Percentiles rank a stretch among this genome's conserved stretches.
phyloP scores from a whole-genome alignment of 2,797 vertebrate genomes.

The Champsocephalus gunnari region DNA sequence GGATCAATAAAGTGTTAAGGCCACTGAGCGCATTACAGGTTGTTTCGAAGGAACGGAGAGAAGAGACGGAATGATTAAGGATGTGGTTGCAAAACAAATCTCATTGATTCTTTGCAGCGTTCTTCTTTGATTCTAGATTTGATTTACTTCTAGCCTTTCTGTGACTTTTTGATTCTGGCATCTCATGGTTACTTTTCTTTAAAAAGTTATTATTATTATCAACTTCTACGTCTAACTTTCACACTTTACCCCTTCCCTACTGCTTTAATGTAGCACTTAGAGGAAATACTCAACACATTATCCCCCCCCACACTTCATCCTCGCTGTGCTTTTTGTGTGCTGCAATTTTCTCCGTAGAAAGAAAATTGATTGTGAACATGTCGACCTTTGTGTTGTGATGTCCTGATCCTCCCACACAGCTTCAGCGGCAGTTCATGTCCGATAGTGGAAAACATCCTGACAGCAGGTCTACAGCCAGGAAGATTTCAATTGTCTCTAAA shows the following conservation, averaged over 20 bases:
- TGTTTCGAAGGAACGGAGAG: slow-evolving; percentile 58
- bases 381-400: slow-evolving; percentile 31
- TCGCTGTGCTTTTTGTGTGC: slow-evolving; percentile 30
- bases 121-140: slow-evolving; percentile 9
- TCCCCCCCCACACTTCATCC: slow-evolving; percentile 5
- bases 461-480: neutral
- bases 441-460: slow-evolving; percentile 9
- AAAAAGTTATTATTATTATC: neutral
- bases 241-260: slow-evolving; percentile 70
- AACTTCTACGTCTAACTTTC: slow-evolving; percentile 4
- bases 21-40: slow-evolving; percentile 52
- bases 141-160: slow-evolving; percentile 12
- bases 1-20: slow-evolving; percentile 61
- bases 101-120: slow-evolving; percentile 54
- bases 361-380: slow-evolving; percentile 54
- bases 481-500: no score
- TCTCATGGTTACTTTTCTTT: neutral
- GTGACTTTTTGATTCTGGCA: slow-evolving; percentile 9
- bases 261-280: slow-evolving; percentile 55
- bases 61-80: slow-evolving; percentile 56
- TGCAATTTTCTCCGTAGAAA: slow-evolving; percentile 47
- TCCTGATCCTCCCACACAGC: slow-evolving; percentile 39
- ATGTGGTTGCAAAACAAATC: slow-evolving; percentile 20
- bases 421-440: slow-evolving; percentile 15
- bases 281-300: slow-evolving; percentile 25